Evolutionary conservation across 2,797 vertebrate species (phyloP).

Genomic region (Hapalemur alaotrensis): DNA sequence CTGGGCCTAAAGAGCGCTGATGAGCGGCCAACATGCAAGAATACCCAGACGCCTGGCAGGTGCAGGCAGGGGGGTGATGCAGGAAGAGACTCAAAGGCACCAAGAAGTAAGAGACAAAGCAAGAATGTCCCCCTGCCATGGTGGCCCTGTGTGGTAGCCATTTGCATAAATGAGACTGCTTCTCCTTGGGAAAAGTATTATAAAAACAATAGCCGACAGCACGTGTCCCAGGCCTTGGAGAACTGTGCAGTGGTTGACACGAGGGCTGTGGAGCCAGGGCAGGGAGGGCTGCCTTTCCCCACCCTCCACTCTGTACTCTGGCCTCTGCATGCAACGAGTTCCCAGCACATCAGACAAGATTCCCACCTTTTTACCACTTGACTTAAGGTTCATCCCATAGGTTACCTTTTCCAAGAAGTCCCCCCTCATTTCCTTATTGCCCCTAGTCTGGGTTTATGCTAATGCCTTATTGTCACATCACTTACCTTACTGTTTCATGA

Average conservation of each 20-base stretch:
- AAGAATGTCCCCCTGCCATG: too few species aligned
- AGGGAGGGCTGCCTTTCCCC: background rate
- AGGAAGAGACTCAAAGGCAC: background rate
- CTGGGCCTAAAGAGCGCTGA: background rate
- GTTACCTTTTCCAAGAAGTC: background rate
- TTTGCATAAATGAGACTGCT: background rate
- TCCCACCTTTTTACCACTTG: background rate
- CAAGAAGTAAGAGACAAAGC: background rate
- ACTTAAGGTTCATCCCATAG: background rate
- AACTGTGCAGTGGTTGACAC: too few species aligned
- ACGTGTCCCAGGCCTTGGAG: rapidly evolving
- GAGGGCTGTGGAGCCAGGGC: background rate
- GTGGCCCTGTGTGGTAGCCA: rapidly evolving
- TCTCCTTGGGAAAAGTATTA: background rate
- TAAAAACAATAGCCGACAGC: background rate
- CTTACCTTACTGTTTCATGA: too few species aligned
- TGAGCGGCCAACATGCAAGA: background rate
- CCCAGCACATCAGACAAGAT: too few species aligned
- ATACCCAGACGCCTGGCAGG: background rate
- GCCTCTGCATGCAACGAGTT: background rate
- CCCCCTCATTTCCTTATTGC: background rate
- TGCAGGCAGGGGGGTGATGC: rapidly evolving
- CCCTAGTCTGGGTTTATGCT: background rate
- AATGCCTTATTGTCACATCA: background rate
- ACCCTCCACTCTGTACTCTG: background rate